Base-by-base conservation (phyloP, 2,113 vertebrate species). In the Thalassoma bifasciatum region DNA sequence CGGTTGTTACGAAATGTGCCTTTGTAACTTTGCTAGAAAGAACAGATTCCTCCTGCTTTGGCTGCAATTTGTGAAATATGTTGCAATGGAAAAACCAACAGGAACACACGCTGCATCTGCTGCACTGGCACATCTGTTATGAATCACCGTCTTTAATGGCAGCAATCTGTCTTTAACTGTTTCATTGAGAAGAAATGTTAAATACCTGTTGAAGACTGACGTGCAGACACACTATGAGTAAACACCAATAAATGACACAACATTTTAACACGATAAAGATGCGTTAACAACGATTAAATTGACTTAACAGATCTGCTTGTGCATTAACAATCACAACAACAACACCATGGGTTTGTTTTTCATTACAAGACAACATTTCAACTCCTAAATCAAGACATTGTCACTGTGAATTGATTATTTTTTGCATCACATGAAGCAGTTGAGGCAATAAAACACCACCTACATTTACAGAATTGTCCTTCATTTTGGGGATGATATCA, bases 11-110 rank as follows among this genome's bases (percentile, higher is more conserved):
- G 6, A 3, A 30, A 30, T 4, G 30, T 30, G 30, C 6, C 6
- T 30, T 30, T 30, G 3, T 30, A 30, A 30, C 30, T 30, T 30
- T 6, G 6, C 30, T 30, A 6, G 30, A 30, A 30, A 30, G 30
- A 4, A 30, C 30, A 30, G 6, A 30, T 30, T 30, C 6, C 6
- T 6, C 16, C 57, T 37, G 40, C 79, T 40, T 51, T 66, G 50
- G 50, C 34, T 52, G 24, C 14, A 37, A n/a, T 5, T 49, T 75
- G 46, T 13, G n/a, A 16, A 22, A 59, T 23, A 81, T 82, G 66
- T 86, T 37, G 72, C 73, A 86, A 82, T 65, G 66, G 78, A 87
- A 66, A 79, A 63, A 46, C 4, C 19, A 82, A 91, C 84, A 91
- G 42, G 75, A 86, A 86, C 87, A 86, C 68, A 82, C 21, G 30